phyloP scores from a whole-genome alignment of 2,797 vertebrate genomes.

The Pseudomugil gertrudae region DNA sequence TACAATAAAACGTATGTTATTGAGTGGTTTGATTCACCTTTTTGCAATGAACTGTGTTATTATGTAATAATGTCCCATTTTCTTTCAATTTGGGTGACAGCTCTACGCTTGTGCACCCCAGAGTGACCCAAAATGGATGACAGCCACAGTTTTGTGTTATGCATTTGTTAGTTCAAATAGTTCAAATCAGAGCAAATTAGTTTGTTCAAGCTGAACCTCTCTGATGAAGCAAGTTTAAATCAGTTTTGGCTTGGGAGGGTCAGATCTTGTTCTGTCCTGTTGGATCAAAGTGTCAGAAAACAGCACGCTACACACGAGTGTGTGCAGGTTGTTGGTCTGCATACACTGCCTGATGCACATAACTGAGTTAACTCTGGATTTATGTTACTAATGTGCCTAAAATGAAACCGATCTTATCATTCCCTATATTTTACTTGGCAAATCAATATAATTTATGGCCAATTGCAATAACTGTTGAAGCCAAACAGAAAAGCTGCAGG shows the following conservation, averaged over 20 bases:
- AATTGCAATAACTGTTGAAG: conserved; percentile 18
- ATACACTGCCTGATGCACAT: conserved; percentile 1
- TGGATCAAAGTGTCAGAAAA: conserved; percentile 25
- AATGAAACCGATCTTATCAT: conserved; percentile 49
- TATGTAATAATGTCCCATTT: too few relatives aligned
- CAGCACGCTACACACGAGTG: conserved; percentile 9
- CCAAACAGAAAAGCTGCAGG: conserved; percentile 16
- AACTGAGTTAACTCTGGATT: conserved; percentile 44
- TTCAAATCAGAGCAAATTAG: not conserved
- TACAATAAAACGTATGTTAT: too few relatives aligned
- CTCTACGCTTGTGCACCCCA: not conserved
- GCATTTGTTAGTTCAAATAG: not conserved
- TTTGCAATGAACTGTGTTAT: too few relatives aligned
- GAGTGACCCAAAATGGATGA: too few relatives aligned
- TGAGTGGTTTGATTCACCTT: too few relatives aligned
- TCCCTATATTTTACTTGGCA: conserved; percentile 64
- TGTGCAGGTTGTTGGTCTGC: conserved; percentile 9
- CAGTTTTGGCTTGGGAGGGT: conserved; percentile 18
- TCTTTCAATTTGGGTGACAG: too few relatives aligned
- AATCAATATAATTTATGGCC: conserved; percentile 29
- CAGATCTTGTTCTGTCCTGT: conserved; percentile 25
- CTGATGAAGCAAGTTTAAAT: conserved; percentile 17
- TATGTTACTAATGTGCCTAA: conserved; percentile 52
- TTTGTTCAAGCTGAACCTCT: conserved; percentile 16
- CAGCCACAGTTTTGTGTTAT: conserved; percentile 21